A percentile compares a stretch with the other conserved stretches of the same genome.
phyloP scores from a whole-genome alignment of 2,888 invertebrate species.

The Agrotis exclamationis region DNA sequence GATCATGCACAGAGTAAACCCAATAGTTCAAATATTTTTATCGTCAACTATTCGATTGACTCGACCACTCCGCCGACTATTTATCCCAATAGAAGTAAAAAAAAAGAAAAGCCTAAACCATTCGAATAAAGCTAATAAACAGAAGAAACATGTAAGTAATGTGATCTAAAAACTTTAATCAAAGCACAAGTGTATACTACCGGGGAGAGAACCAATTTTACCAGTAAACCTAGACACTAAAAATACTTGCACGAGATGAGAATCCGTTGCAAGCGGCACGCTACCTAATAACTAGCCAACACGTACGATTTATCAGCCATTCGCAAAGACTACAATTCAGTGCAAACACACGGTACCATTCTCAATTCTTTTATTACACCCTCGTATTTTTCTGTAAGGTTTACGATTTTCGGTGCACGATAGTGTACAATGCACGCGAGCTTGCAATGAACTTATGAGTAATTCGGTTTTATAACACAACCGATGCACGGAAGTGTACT shows the following conservation, averaged over 20 bases:
- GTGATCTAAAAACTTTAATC: constrained; percentile 25
- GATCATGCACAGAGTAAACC: neutral
- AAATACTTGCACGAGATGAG: constrained; percentile 13
- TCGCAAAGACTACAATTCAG: constrained; percentile 51
- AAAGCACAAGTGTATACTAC: constrained; percentile 25
- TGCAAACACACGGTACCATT: constrained; percentile 46
- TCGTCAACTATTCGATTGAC: too few relatives aligned
- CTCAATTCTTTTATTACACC: constrained; percentile 55
- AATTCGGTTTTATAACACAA: constrained; percentile 48
- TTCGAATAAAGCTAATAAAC: neutral
- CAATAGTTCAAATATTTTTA: neutral
- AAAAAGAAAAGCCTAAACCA: neutral
- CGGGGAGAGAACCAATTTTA: constrained; percentile 26
- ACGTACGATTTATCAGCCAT: constrained; percentile 51
- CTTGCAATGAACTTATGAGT: constrained; percentile 58
- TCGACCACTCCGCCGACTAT: too few relatives aligned
- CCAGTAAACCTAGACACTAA: constrained; percentile 8
- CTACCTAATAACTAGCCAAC: constrained; percentile 48
- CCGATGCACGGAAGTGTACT: constrained; percentile 45
- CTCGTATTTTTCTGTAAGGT: constrained; percentile 55
- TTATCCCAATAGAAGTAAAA: neutral
- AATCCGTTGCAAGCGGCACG: constrained; percentile 34
- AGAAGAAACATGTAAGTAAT: constrained; percentile 1
- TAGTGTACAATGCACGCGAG: constrained; percentile 58
- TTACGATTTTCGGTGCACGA: constrained; percentile 53